Conservation (phyloP, 2,888 invertebrate genomes). For the Dexiosoma caninum region DNA sequence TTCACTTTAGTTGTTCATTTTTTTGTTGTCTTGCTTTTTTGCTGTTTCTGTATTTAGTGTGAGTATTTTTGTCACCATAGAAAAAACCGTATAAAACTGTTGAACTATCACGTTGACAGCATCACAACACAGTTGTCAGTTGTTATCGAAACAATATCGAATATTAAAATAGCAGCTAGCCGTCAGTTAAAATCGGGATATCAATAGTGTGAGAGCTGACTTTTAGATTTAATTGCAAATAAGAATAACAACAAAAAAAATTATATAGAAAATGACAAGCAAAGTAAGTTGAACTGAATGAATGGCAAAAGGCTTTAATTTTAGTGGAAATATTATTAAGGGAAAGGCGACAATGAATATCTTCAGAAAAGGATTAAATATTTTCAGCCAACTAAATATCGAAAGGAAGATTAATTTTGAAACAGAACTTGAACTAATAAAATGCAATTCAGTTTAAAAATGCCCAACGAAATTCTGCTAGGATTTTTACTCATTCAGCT, state of each 20-base stretch:
- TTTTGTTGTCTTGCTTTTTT: background rate
- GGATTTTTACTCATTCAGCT: constrained; percentile 1
- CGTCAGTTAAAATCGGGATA: constrained; percentile 53
- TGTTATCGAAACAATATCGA: constrained; percentile 64
- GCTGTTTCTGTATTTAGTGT: background rate
- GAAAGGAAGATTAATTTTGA: no score
- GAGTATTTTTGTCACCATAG: constrained; percentile 9
- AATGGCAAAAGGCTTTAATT: background rate
- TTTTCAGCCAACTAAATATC: no score
- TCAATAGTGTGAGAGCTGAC: constrained; percentile 7
- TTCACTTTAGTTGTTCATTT: constrained; percentile 1
- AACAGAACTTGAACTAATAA: background rate
- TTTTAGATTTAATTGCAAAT: constrained; percentile 45
- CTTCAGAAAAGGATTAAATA: background rate
- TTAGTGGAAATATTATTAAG: no score
- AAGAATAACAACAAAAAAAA: constrained; percentile 41
- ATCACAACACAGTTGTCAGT: constrained; percentile 66
- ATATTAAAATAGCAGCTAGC: constrained; percentile 62
- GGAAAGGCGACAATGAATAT: no score
- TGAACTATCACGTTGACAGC: constrained; percentile 65
- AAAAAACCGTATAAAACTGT: constrained; percentile 65
- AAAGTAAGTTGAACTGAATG: constrained; percentile 69
- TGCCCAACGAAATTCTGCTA: constrained; percentile 12
- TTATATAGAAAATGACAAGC: constrained; percentile 67
- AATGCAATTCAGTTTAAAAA: background rate